These are phyloP conservation scores for Druceiella hillmani DNA, from an alignment of 2,888 invertebrate species.

Conservation along the genomic window DNA sequence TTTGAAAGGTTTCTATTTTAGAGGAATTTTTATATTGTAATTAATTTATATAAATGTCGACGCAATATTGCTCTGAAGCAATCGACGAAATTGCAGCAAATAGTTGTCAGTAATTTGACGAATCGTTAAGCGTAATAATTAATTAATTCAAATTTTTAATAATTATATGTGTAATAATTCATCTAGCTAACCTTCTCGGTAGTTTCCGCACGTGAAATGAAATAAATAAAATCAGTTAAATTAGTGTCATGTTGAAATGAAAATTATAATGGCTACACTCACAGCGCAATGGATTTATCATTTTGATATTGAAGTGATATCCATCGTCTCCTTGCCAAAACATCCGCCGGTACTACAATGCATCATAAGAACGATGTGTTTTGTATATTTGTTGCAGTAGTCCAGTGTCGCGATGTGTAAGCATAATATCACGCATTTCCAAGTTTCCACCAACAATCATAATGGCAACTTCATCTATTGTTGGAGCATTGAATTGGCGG, in stretches of 20 bases:
- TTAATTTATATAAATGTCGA: no score
- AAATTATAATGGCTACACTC: slow-evolving; percentile 4
- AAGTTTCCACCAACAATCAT: slow-evolving; percentile 23
- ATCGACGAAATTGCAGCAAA: slow-evolving; percentile 23
- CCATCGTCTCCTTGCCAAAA: slow-evolving; percentile 25
- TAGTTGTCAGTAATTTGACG: slow-evolving; percentile 24
- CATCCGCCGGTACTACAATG: slow-evolving; percentile 30
- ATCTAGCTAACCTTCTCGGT: slow-evolving; percentile 26
- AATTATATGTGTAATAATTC: slow-evolving; percentile 26
- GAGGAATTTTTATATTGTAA: no score
- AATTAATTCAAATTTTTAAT: no score
- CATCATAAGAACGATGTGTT: slow-evolving; percentile 30
- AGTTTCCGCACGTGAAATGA: slow-evolving; percentile 16
- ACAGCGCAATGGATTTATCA: slow-evolving; percentile 22
- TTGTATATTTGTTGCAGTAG: no score
- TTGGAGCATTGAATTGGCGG: slow-evolving; percentile 28
- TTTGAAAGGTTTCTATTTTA: no score
- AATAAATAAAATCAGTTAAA: slow-evolving; percentile 19
- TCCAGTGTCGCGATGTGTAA: slow-evolving; percentile 21
- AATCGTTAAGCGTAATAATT: slow-evolving; percentile 27
- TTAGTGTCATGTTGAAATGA: not conserved
- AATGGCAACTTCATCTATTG: slow-evolving; percentile 27
- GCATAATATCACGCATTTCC: slow-evolving; percentile 25
- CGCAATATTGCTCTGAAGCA: slow-evolving; percentile 25
- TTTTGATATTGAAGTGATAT: no score